phyloP scores from a whole-genome alignment of 1,140 invertebrate species.

The Aradophagus sp. region DNA sequence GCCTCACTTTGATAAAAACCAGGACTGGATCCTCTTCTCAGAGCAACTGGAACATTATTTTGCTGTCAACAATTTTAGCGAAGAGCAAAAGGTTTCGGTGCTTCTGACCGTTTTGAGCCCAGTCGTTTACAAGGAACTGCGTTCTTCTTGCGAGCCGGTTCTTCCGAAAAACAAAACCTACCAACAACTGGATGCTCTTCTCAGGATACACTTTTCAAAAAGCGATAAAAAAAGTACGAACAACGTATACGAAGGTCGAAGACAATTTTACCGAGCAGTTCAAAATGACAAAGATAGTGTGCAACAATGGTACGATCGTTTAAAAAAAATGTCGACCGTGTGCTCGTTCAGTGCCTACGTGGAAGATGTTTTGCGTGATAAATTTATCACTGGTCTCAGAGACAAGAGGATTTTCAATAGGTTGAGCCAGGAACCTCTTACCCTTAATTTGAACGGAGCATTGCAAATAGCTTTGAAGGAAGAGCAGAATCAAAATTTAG shows the following conservation, averaged over 20 bases:
- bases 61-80: not conserved
- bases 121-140: constrained; percentile 6
- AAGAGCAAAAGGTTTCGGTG: constrained; percentile 13
- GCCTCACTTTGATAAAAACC: constrained; percentile 9
- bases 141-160: constrained; percentile 7
- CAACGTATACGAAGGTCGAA: constrained; percentile 12
- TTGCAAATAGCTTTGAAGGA: not conserved
- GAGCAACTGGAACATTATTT: constrained; percentile 32
- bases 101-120: constrained; percentile 9
- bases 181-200: constrained; percentile 1
- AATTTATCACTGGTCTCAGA: constrained; percentile 11
- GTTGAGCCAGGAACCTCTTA: not conserved
- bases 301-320: constrained; percentile 15
- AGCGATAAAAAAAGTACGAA: not conserved
- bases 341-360: constrained; percentile 13
- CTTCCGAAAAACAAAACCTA: constrained; percentile 24
- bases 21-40: constrained; percentile 15
- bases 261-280: constrained; percentile 15
- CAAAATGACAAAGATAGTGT: constrained; percentile 24
- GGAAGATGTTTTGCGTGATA: constrained; percentile 17
- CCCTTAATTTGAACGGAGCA: constrained; percentile 6
- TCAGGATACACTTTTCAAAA: constrained; percentile 18
- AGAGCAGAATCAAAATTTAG: not conserved
- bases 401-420: constrained; percentile 9
- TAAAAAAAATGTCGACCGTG: constrained; percentile 11